Percentiles rank a stretch among this genome's conserved stretches.
Evolutionary conservation across 2,113 vertebrate genomes (phyloP).

Genomic region (Toxotes chatareus): DNA sequence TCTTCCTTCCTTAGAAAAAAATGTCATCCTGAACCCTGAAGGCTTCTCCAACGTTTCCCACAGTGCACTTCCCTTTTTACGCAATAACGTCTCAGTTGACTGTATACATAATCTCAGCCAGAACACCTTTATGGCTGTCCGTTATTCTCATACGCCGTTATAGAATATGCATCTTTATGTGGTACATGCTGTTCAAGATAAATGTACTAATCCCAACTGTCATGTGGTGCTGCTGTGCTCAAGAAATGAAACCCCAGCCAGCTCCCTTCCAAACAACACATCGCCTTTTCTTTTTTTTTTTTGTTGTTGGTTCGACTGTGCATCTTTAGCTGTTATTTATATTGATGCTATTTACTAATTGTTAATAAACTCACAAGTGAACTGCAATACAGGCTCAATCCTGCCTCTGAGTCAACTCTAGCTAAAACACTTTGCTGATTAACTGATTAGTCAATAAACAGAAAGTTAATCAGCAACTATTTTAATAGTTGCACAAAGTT

Average conservation of each 20-base stretch:
- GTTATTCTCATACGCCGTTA: constrained; percentile 21
- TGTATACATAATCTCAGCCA: constrained; percentile 2
- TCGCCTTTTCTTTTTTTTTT: neutral
- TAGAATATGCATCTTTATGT: constrained; percentile 10
- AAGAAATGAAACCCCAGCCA: neutral
- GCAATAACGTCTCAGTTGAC: constrained; percentile 9
- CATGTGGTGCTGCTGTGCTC: constrained; percentile 18
- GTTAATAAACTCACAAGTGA: neutral
- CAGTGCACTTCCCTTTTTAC: neutral
- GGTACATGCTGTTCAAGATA: constrained; percentile 12
- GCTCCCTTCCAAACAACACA: neutral
- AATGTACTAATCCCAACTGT: constrained; percentile 15
- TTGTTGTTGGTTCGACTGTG: neutral
- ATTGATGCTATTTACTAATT: neutral
- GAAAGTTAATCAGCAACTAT: neutral
- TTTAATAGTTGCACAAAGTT: neutral
- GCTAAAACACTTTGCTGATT: neutral
- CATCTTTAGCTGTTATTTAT: neutral
- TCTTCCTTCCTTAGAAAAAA: neutral
- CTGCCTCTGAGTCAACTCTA: neutral
- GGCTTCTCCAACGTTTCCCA: constrained; percentile 8
- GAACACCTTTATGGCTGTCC: constrained; percentile 12
- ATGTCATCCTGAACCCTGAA: constrained; percentile 15
- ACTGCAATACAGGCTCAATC: neutral
- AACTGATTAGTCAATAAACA: neutral